Percentiles rank a stretch among this genome's conserved stretches.
Conservation (phyloP, 1,140 invertebrate genomes). For the Sarcophaga bullata region DNA sequence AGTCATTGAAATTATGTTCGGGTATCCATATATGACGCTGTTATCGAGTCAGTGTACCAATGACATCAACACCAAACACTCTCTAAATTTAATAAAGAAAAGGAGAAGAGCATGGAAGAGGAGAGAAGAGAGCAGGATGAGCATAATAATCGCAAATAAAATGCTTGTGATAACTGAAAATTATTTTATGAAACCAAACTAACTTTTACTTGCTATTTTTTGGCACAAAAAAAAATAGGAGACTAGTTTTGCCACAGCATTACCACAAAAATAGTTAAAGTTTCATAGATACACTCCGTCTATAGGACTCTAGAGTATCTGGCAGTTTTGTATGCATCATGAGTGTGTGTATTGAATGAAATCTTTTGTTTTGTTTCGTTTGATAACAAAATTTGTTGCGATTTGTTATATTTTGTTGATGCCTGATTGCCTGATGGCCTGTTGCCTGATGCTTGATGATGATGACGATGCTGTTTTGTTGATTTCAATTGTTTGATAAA, state of each 20-base stretch:
- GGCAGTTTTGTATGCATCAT: background rate
- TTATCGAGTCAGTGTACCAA: background rate
- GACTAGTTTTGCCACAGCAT: background rate
- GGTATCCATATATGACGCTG: too few relatives aligned
- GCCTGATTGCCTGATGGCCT: background rate
- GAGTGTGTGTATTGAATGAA: background rate
- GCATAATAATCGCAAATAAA: too few relatives aligned
- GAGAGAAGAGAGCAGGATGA: too few relatives aligned
- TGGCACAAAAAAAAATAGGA: too few relatives aligned
- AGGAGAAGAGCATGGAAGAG: too few relatives aligned
- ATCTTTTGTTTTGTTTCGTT: slow-evolving; percentile 20
- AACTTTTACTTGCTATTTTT: background rate
- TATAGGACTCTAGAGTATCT: background rate
- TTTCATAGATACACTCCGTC: background rate
- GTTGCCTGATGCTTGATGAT: background rate
- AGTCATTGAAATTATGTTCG: too few relatives aligned
- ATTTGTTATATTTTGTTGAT: slow-evolving; percentile 34
- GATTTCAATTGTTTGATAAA: slow-evolving; percentile 17
- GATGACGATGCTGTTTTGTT: background rate
- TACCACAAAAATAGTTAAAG: background rate
- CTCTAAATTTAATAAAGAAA: too few relatives aligned
- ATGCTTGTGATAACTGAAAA: background rate
- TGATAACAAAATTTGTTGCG: slow-evolving; percentile 21
- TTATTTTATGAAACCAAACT: background rate
- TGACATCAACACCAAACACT: background rate